phyloP scores from a whole-genome alignment of 2,113 vertebrate genomes.

The Bubo bubo region DNA sequence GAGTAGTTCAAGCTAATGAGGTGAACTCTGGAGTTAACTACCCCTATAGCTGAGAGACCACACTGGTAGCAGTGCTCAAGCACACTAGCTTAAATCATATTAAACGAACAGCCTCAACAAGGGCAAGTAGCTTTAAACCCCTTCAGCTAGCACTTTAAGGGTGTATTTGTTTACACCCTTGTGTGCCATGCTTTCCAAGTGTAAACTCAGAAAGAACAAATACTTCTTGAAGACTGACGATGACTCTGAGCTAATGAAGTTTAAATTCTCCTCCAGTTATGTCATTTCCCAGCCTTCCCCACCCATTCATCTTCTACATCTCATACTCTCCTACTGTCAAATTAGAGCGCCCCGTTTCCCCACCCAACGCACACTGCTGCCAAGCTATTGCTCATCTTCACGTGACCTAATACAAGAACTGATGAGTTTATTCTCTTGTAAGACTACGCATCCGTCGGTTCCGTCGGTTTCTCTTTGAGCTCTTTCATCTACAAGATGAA shows the following conservation, averaged over 20 bases:
- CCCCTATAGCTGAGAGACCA: background rate
- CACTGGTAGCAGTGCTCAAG: background rate
- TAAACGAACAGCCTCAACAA: background rate
- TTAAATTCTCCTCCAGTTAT: background rate
- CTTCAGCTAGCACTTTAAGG: background rate
- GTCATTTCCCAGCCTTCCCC: background rate
- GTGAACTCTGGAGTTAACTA: background rate
- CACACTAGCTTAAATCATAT: background rate
- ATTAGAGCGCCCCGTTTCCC: background rate
- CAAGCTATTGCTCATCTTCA: slow-evolving; percentile 21
- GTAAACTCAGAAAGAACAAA: background rate
- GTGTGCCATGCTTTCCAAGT: background rate
- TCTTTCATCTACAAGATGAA: background rate
- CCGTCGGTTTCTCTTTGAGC: background rate
- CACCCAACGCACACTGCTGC: background rate
- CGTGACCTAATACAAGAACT: background rate
- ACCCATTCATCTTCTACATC: background rate
- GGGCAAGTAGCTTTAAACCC: background rate
- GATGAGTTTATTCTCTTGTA: background rate
- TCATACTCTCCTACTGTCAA: background rate
- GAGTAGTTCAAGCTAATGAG: background rate
- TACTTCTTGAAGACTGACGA: background rate
- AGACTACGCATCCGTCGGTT: rapidly evolving
- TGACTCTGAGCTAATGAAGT: background rate
- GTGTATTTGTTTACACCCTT: background rate